Base-by-base conservation (phyloP, 2,113 vertebrate genomes). In the Varanus salvator region DNA sequence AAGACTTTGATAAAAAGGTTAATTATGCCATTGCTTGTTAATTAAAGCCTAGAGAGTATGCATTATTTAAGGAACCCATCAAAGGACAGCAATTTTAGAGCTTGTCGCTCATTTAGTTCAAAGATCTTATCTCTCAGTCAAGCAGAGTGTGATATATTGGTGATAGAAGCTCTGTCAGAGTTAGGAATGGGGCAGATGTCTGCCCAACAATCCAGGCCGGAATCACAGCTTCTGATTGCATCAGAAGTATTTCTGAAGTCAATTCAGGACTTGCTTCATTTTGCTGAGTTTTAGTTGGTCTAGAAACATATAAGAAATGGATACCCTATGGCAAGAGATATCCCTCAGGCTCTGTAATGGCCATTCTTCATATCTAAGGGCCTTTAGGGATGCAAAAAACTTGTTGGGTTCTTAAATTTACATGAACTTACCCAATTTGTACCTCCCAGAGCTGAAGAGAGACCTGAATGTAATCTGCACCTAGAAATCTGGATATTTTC, bases 61-160 rank as follows among this genome's bases (percentile, higher is more conserved):
- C 84, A 87, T 78, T 83, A 94, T 96, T 95, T 94, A 94, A 95
- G 88, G 57, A 95, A 92, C 75, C 95, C 95, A 94, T 90, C 75
- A 90, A 93, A 93, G 95, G 95, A 93, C 52, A 86, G 87, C n/a
- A 71, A 80, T 94, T 94, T 92, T 93, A 93, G 94, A 72, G 87
- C 89, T 92, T 89, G 87, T 31, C 9, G 48, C 69, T 76, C 29
- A 48, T 44, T 83, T 14, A 64, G 38, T 3, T 44, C 38, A 44
- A 44, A 44, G 29, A 44, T 7, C n/a, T 38, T 44, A 38, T 83
- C 66, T 74, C 75, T 21, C 19, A 86, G 57, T 86, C 50, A 57
- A 75, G 29, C 76, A 87, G n/a, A 80, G 21, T 76, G 38, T 44
- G 38, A 44, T 44, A 44, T 44, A 44, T 44, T 44, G 3, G 1